Conservation (phyloP, 2,797 vertebrate species). For the Poeciliopsis presidionis region DNA sequence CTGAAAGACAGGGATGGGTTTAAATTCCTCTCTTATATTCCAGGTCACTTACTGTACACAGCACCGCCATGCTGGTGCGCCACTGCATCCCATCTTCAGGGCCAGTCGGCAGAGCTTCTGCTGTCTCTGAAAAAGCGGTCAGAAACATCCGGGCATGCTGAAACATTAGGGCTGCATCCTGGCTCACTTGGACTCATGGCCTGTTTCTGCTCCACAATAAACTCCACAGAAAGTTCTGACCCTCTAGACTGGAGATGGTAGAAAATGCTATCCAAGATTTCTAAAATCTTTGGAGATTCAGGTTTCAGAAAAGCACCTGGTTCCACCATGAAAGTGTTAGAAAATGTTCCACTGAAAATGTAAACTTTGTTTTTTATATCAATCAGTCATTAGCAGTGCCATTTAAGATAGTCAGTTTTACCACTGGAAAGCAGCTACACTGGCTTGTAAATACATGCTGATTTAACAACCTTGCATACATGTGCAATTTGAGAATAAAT, state of each 20-base stretch:
- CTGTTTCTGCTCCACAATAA: background rate
- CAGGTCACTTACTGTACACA: slow-evolving; percentile 48
- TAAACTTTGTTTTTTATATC: background rate
- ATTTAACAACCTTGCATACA: background rate
- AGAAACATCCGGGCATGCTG: background rate
- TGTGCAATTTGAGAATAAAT: background rate
- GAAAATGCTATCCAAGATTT: background rate
- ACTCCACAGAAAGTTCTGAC: background rate
- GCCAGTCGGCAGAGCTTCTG: background rate
- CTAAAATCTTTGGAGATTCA: background rate
- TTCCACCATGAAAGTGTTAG: background rate
- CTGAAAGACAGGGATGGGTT: slow-evolving; percentile 12
- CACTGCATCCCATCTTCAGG: background rate
- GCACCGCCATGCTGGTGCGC: background rate
- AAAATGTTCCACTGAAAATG: background rate
- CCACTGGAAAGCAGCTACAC: background rate
- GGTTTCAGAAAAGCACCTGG: background rate
- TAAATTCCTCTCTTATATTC: slow-evolving; percentile 40
- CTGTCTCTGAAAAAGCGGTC: slow-evolving; percentile 20
- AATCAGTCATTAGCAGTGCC: background rate
- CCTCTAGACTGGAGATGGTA: background rate
- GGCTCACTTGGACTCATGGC: background rate
- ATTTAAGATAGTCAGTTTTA: background rate
- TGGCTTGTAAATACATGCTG: background rate
- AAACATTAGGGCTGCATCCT: slow-evolving; percentile 27